phyloP scores from a whole-genome alignment of 2,113 vertebrate genomes.

The Rhinoderma darwinii region DNA sequence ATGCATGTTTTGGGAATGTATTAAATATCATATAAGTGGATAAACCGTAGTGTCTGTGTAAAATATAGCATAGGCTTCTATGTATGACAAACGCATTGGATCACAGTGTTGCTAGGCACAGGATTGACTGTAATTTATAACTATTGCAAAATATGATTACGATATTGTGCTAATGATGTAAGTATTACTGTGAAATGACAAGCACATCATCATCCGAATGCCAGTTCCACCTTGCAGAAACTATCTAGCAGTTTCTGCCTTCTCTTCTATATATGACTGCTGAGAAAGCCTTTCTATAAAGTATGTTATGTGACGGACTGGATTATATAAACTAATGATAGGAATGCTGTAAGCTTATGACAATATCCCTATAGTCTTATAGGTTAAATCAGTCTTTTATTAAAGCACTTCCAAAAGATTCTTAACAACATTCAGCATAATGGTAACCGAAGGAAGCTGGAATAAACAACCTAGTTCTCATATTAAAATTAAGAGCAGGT shows the following conservation, averaged over 20 bases:
- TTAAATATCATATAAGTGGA: background rate
- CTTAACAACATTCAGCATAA: no score
- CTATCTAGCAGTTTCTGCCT: constrained; percentile 21
- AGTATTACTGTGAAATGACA: background rate
- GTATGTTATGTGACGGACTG: constrained; percentile 10
- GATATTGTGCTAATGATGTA: background rate
- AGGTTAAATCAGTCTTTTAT: no score
- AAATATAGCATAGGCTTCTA: background rate
- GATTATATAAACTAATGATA: background rate
- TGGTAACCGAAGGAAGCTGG: no score
- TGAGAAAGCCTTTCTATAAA: background rate
- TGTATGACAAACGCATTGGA: background rate
- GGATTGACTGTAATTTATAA: background rate
- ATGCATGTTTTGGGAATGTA: background rate
- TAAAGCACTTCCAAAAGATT: no score
- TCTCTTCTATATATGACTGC: background rate
- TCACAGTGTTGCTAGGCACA: background rate
- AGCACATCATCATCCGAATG: background rate
- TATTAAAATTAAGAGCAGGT: no score
- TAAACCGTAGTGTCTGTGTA: background rate
- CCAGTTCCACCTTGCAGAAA: background rate
- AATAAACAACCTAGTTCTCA: no score
- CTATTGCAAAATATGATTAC: background rate
- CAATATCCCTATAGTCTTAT: background rate
- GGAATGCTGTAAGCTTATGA: constrained; percentile 23